These are phyloP conservation scores for Mystacornis crossleyi DNA, from an alignment of 2,113 vertebrate genomes.

Conservation along the genomic window DNA sequence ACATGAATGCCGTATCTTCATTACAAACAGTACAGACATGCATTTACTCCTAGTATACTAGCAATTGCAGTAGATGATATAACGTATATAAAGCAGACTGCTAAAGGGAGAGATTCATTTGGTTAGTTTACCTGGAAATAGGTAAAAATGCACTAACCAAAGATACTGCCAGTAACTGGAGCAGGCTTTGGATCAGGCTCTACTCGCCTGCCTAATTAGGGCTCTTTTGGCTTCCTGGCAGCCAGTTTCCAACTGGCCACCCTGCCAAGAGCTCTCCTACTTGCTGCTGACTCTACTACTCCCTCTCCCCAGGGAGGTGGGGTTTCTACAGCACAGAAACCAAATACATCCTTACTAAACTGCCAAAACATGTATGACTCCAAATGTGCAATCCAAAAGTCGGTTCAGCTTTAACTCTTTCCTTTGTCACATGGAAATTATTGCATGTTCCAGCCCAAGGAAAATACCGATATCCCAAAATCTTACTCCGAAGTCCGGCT, in stretches of 20 bases:
- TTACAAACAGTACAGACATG: not conserved
- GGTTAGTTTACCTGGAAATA: conserved; percentile 1
- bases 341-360: conserved; percentile 5
- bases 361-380: conserved; percentile 13
- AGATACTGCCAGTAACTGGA: not conserved
- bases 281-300: conserved; percentile 43
- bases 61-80: not conserved
- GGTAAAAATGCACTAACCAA: not conserved
- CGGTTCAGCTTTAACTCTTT: not conserved
- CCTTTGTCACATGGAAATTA: conserved; percentile 38
- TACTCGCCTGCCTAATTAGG: conserved; percentile 3
- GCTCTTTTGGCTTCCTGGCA: conserved; percentile 10
- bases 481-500: not conserved
- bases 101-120: not conserved
- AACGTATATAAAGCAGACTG: not conserved
- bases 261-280: conserved; percentile 50
- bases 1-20: not conserved
- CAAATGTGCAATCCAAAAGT: conserved; percentile 17
- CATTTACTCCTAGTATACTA: not conserved
- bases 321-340: conserved; percentile 31
- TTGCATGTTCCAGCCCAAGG: conserved; percentile 1
- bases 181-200: not conserved
- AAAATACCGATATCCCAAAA: conserved; percentile 22
- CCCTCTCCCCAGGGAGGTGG: conserved; percentile 48
- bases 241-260: not conserved